Conservation (phyloP, 2,113 vertebrate species). For the Siniperca knerii region DNA sequence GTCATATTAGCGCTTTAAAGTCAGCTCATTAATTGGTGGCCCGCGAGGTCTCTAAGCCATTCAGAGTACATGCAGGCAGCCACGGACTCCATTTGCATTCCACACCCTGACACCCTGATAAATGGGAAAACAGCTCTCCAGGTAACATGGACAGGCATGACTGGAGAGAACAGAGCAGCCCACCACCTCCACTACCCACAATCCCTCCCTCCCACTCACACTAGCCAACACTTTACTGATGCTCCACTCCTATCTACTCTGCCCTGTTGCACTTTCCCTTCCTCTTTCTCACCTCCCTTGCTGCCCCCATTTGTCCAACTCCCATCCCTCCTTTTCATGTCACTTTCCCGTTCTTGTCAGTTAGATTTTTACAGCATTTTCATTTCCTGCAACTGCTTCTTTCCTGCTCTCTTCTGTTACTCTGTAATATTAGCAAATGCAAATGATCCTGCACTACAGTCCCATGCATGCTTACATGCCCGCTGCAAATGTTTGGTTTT, state of each 20-base stretch:
- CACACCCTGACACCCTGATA: slow-evolving; percentile 51
- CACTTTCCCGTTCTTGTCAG: slow-evolving; percentile 9
- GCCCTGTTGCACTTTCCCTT: slow-evolving; percentile 14
- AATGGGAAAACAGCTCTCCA: slow-evolving; percentile 59
- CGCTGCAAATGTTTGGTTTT: neutral
- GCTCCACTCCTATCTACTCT: slow-evolving; percentile 10
- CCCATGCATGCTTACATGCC: neutral
- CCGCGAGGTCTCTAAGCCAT: slow-evolving; percentile 44
- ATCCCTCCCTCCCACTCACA: neutral
- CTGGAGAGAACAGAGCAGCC: slow-evolving; percentile 52
- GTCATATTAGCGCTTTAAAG: slow-evolving; percentile 53
- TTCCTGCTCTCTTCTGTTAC: neutral
- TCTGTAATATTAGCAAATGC: slow-evolving; percentile 3
- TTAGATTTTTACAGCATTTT: slow-evolving; percentile 1
- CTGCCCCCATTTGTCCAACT: slow-evolving; percentile 5
- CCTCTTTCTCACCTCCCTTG: slow-evolving; percentile 1
- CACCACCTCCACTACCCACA: slow-evolving; percentile 15
- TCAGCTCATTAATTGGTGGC: slow-evolving; percentile 59
- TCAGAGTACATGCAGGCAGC: slow-evolving; percentile 30
- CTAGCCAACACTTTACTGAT: neutral
- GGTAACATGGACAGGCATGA: slow-evolving; percentile 61
- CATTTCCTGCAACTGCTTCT: neutral
- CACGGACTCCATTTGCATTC: slow-evolving; percentile 56
- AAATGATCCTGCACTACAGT: neutral
- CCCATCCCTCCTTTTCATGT: slow-evolving; percentile 15